phyloP scores from a whole-genome alignment of 2,888 invertebrate species.

The Uloborus plumipes region DNA sequence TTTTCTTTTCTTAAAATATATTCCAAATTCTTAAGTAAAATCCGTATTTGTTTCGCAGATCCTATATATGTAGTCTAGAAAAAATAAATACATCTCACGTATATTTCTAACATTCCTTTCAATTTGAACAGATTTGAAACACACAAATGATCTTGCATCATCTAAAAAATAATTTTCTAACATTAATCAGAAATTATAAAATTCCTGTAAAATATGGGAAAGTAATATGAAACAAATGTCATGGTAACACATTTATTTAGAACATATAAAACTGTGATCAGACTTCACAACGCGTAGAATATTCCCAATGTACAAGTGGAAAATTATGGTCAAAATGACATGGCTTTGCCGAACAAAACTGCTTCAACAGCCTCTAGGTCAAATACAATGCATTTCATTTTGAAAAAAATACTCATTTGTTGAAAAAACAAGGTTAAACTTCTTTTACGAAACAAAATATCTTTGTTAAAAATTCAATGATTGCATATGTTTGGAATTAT shows the following conservation, averaged over 20 bases:
- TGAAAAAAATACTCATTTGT: no score
- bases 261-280: constrained; percentile 38
- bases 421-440: no score
- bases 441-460: no score
- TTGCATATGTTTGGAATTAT: no score
- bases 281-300: constrained; percentile 22
- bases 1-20: no score
- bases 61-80: no score
- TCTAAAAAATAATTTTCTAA: constrained; percentile 50
- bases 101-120: constrained; percentile 45
- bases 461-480: no score
- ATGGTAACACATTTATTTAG: constrained; percentile 37
- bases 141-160: constrained; percentile 15
- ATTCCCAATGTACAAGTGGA: constrained; percentile 25
- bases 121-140: constrained; percentile 39
- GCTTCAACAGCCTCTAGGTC: no score
- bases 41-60: no score
- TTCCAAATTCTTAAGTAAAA: no score
- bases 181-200: constrained; percentile 16
- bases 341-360: no score
- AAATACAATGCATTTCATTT: no score
- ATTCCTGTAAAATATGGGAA: constrained; percentile 24
- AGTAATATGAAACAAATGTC: constrained; percentile 37
- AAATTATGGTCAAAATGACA: constrained; percentile 28
- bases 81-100: constrained; percentile 37